Evolutionary conservation across 2,797 vertebrate genomes (phyloP), one percentile per base, ranked within the genome.

Genomic region (Aulostomus chinensis): DNA sequence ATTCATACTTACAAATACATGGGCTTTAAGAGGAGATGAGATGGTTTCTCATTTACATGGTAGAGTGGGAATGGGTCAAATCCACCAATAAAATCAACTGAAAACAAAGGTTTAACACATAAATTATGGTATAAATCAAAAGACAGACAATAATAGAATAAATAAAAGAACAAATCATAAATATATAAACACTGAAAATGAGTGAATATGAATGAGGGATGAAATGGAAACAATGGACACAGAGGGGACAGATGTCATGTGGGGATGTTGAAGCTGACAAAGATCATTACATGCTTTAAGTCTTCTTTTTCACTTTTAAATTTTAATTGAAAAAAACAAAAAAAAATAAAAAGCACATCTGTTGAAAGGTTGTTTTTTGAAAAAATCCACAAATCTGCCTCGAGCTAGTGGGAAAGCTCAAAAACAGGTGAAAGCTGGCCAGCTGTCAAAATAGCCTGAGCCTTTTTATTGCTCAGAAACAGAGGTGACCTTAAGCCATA

Each of bases 71-170:
- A 95, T 91, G 94, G 94, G 82, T 96, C 94, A 95, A 94, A 97
- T 93, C 94, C 95, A 94, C 94, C 94, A 94, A 95, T 94, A 94
- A 98, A 98, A 95, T 96, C 94, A 93, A 96, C 95, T 96, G 95
- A 94, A 96, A 96, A 80, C 88, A 92, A 94, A 90, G 42, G 89
- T 88, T 85, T 88, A 90, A 93, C 84, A 85, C 86, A 81, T 78
- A 51, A 75, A 83, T 78, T 41, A 70, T 81, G 81, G 78, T 18
- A 13, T 53, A 87, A 84, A 81, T 64, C 16, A 80, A 75, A 78
- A 76, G 55, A 80, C 55, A 61, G 55, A 76, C 38, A 68, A 26
- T 14, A 61, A 84, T 46, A 72, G 50, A 75, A 14, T 2, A 33
- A 53, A 43, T 11, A 22, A 69, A 76, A 58, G 30, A 3, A 55